These are phyloP conservation scores for Ageneiosus marmoratus DNA, from an alignment of 2,113 vertebrate species.

Conservation along the genomic window DNA sequence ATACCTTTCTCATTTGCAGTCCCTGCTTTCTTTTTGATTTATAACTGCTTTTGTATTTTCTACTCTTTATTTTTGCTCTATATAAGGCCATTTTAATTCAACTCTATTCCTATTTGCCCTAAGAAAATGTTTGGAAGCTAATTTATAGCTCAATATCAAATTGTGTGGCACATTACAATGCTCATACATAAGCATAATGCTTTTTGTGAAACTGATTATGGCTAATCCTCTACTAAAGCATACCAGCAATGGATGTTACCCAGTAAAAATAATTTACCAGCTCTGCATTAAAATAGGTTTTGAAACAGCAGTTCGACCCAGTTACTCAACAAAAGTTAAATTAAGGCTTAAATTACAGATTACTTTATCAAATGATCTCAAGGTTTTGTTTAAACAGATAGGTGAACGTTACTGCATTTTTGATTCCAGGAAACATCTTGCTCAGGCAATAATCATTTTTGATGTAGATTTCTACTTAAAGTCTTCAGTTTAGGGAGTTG, in stretches of 20 bases:
- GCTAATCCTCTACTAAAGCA: constrained; percentile 2
- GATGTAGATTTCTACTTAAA: no score
- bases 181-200: neutral
- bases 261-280: neutral
- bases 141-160: constrained; percentile 4
- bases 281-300: neutral
- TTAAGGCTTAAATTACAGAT: neutral
- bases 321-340: neutral
- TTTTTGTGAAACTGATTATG: constrained; percentile 4
- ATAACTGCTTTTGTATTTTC: neutral
- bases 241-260: neutral
- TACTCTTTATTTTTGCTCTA: no score
- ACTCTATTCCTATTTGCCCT: neutral
- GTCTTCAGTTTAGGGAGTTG: no score
- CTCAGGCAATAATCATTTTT: neutral
- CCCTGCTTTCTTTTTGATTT: neutral
- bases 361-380: neutral
- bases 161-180: neutral
- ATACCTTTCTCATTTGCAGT: neutral
- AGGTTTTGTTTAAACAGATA: neutral
- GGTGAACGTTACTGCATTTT: neutral
- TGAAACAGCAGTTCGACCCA: neutral
- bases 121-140: constrained; percentile 1
- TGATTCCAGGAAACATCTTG: neutral
- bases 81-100: no score